phyloP scores from a whole-genome alignment of 2,888 invertebrate species.

The Chalcosyrphus nemorum region DNA sequence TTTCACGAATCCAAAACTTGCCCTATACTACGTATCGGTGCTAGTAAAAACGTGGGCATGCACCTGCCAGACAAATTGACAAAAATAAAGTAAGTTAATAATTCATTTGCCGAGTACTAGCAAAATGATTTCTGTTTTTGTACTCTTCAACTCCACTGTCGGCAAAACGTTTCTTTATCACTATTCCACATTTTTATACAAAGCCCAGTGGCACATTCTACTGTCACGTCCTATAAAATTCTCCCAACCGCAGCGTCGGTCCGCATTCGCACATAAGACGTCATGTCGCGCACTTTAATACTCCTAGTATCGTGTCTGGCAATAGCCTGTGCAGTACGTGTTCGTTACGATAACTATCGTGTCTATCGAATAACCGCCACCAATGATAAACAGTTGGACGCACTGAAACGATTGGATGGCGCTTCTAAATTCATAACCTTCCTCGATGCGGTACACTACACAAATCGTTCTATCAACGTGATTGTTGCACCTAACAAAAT shows the following conservation, averaged over 20 bases:
- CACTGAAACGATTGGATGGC: slow-evolving; percentile 81
- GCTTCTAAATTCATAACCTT: slow-evolving; percentile 80
- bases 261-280: slow-evolving; percentile 5
- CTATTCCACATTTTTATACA: not conserved
- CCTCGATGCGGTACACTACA: slow-evolving; percentile 80
- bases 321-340: slow-evolving; percentile 44
- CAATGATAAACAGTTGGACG: slow-evolving; percentile 82
- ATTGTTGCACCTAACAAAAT: slow-evolving; percentile 75
- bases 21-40: too few relatives aligned
- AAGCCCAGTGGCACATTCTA: not conserved
- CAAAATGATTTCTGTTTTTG: too few relatives aligned
- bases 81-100: too few relatives aligned
- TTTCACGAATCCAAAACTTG: too few relatives aligned
- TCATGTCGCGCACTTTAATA: slow-evolving; percentile 46
- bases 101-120: too few relatives aligned
- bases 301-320: slow-evolving; percentile 43
- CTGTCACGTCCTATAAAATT: slow-evolving; percentile 11
- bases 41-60: too few relatives aligned
- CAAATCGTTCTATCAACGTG: slow-evolving; percentile 82
- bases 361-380: slow-evolving; percentile 84
- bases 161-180: not conserved
- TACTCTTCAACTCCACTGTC: slow-evolving; percentile 17
- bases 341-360: slow-evolving; percentile 83
- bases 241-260: not conserved
- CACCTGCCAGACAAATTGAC: too few relatives aligned